Percentiles rank a stretch among this genome's conserved stretches.
Evolutionary conservation across 1,140 invertebrate species (phyloP).

Genomic region (Drosophila teissieri): DNA sequence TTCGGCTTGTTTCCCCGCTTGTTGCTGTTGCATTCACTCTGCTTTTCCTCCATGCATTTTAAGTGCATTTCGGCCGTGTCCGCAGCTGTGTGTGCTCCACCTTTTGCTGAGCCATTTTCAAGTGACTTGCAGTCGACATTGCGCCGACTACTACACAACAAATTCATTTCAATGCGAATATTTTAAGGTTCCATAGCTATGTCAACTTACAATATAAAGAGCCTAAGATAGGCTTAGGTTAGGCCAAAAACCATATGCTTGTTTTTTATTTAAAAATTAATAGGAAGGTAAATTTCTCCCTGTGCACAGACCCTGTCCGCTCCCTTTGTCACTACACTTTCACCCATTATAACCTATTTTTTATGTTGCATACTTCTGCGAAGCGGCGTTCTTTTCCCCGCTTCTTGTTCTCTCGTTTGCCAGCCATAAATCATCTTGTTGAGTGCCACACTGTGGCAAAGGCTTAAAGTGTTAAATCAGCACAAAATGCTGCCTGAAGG

Average conservation of each 20-base stretch:
- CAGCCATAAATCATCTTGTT: constrained; percentile 70
- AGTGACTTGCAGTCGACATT: constrained; percentile 77
- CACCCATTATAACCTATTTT: constrained; percentile 29
- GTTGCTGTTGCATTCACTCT: constrained; percentile 24
- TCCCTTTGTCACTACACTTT: not conserved
- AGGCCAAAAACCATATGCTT: no score
- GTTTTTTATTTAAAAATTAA: not conserved
- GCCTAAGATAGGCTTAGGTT: no score
- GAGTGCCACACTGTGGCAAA: constrained; percentile 48
- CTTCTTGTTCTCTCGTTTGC: constrained; percentile 42
- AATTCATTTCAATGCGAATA: not conserved
- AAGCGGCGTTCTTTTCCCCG: constrained; percentile 23
- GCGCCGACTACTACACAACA: constrained; percentile 24
- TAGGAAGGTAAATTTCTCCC: not conserved
- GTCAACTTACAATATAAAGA: no score
- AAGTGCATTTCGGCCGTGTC: constrained; percentile 71
- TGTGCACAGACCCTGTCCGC: not conserved
- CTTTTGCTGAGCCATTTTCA: constrained; percentile 72
- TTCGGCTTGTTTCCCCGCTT: constrained; percentile 5
- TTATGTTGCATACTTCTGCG: constrained; percentile 75
- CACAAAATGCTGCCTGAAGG: constrained; percentile 49
- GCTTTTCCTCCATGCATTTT: constrained; percentile 59
- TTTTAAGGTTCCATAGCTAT: no score
- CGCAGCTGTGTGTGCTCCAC: constrained; percentile 36
- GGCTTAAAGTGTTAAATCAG: constrained; percentile 76